A percentile compares a stretch with the other conserved stretches of the same genome.
phyloP scores from a whole-genome alignment of 2,797 vertebrate species.

The Melanitta fusca region DNA sequence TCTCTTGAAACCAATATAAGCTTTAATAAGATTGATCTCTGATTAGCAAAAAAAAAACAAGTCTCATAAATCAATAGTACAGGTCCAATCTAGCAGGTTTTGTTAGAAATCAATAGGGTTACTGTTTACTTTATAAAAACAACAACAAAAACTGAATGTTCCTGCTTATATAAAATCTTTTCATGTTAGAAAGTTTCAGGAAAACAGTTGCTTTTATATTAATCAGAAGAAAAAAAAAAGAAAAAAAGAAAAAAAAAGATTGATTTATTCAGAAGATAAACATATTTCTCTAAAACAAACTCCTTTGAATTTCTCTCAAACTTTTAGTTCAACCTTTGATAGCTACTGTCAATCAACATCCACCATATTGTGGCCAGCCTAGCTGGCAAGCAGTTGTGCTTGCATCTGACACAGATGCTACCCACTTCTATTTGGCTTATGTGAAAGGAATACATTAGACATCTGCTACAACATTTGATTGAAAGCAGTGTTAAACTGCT shows the following conservation, averaged over 20 bases:
- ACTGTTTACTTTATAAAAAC: too few species aligned
- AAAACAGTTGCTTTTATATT: neutral
- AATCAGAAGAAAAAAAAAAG: neutral
- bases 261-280: neutral
- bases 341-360: conserved; percentile 8
- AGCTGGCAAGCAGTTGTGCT: conserved; percentile 16
- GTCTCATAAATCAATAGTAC: neutral
- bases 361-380: neutral
- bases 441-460: conserved; percentile 36
- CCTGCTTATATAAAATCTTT: neutral
- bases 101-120: neutral
- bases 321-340: neutral
- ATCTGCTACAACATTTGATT: conserved; percentile 40
- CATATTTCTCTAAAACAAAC: neutral
- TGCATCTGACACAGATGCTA: conserved; percentile 11
- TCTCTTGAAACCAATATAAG: neutral
- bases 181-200: neutral
- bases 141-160: too few species aligned
- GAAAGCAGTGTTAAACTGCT: conserved; percentile 2
- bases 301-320: neutral
- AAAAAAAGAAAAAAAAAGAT: neutral
- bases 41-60: neutral
- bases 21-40: neutral
- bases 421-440: neutral
- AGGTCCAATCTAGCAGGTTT: neutral